Evolutionary conservation across 2,797 vertebrate species (phyloP).

Genomic region (Propithecus deckenii): DNA sequence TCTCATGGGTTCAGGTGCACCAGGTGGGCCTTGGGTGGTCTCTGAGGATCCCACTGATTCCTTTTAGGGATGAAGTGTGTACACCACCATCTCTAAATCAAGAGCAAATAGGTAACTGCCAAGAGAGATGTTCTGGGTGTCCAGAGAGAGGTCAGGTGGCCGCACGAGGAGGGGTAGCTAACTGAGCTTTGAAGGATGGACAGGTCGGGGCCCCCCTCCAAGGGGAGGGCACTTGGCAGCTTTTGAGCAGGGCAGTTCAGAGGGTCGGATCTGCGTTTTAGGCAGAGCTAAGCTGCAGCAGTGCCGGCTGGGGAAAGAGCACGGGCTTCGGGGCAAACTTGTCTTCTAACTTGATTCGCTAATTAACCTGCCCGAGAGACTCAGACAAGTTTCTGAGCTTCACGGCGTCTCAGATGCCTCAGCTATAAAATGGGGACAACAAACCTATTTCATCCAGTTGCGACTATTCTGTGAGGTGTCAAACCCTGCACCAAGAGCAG

Average conservation of each 20-base stretch:
- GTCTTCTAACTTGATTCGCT: background rate
- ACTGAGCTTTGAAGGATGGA: background rate
- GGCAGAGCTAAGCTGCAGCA: background rate
- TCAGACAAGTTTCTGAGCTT: background rate
- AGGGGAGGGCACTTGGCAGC: background rate
- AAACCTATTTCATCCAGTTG: background rate
- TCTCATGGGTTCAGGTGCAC: background rate
- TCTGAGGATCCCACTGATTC: background rate
- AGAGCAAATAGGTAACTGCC: background rate
- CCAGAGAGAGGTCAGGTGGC: background rate
- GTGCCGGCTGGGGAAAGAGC: background rate
- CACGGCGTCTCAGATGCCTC: background rate
- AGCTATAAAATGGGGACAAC: background rate
- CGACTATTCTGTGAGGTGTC: background rate
- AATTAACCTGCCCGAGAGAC: background rate
- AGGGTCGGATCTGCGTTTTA: background rate
- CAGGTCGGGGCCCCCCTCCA: too few species aligned
- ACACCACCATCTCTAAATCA: background rate
- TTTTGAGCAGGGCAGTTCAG: background rate
- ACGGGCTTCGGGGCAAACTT: background rate
- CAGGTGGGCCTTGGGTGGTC: too few species aligned
- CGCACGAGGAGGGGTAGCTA: background rate
- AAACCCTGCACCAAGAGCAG: background rate
- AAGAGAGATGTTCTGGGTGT: background rate
- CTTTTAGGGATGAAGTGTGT: background rate